Evolutionary conservation across 1,140 invertebrate genomes (phyloP).

Genomic region (Phenacoccus solenopsis): DNA sequence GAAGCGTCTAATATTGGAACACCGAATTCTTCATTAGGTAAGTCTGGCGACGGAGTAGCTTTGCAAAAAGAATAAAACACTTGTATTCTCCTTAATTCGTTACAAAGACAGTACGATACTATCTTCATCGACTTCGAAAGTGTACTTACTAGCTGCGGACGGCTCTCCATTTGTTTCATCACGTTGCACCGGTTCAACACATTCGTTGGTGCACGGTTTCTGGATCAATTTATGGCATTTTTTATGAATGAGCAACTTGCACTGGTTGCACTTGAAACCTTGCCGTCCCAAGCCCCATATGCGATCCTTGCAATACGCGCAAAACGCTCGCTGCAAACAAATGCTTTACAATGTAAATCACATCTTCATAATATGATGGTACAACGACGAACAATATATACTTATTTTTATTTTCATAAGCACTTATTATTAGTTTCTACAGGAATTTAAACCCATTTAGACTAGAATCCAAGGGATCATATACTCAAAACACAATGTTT

Average conservation of each 20-base stretch:
- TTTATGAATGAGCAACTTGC: conserved; percentile 97
- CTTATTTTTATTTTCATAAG: too few relatives aligned
- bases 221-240: conserved; percentile 97
- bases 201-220: conserved; percentile 68
- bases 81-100: neutral
- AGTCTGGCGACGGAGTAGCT: conserved; percentile 34
- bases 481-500: too few relatives aligned
- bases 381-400: too few relatives aligned
- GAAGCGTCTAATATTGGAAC: conserved; percentile 36
- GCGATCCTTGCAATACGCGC: conserved; percentile 91
- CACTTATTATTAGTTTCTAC: too few relatives aligned
- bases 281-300: conserved; percentile 98
- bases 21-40: conserved; percentile 27
- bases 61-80: too few relatives aligned
- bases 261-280: conserved; percentile 98
- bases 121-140: neutral
- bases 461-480: too few relatives aligned
- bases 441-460: too few relatives aligned
- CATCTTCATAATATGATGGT: too few relatives aligned
- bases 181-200: conserved; percentile 50
- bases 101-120: neutral
- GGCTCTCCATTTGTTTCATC: conserved; percentile 48
- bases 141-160: conserved; percentile 30
- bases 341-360: too few relatives aligned
- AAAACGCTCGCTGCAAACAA: conserved; percentile 89